Percentiles rank a stretch among this genome's conserved stretches.
These are phyloP conservation scores for Xanthorhoe spadicearia DNA, from an alignment of 2,888 invertebrate genomes.

Conservation along the genomic window DNA sequence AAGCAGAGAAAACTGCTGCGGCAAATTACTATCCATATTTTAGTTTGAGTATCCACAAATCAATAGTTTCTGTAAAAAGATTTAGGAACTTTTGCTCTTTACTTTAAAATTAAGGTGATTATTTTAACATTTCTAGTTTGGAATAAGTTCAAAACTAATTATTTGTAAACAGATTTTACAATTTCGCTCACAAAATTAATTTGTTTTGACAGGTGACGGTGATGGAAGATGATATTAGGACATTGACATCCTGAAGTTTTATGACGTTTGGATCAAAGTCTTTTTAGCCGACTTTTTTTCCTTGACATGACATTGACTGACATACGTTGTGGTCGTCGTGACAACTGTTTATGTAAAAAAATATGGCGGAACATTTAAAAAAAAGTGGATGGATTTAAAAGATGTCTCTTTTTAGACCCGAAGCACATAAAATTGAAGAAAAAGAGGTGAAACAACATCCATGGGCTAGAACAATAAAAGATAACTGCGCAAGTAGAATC, in stretches of 20 bases:
- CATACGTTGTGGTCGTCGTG: too few relatives aligned
- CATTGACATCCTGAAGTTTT: not conserved
- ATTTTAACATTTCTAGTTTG: not conserved
- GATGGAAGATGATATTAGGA: not conserved
- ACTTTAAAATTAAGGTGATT: not conserved
- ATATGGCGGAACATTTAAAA: slow-evolving; percentile 8
- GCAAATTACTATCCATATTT: slow-evolving; percentile 54
- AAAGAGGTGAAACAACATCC: slow-evolving; percentile 58
- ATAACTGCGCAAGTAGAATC: slow-evolving; percentile 50
- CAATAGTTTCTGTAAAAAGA: not conserved
- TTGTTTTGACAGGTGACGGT: not conserved
- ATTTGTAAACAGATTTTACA: slow-evolving; percentile 18
- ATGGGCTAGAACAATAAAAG: slow-evolving; percentile 66
- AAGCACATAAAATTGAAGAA: slow-evolving; percentile 41
- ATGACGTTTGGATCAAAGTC: not conserved
- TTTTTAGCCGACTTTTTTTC: not conserved
- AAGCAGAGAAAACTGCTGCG: slow-evolving; percentile 64
- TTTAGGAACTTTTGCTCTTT: not conserved
- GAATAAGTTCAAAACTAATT: not conserved
- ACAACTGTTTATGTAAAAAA: not conserved
- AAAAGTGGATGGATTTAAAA: slow-evolving; percentile 2
- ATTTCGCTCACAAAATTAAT: not conserved
- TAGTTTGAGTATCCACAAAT: not conserved
- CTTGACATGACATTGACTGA: too few relatives aligned
- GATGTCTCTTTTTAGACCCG: slow-evolving; percentile 53